A percentile compares a stretch with the other conserved stretches of the same genome.
Evolutionary conservation across 1,140 invertebrate species (phyloP).

Genomic region (Acyrthosiphon pisum): DNA sequence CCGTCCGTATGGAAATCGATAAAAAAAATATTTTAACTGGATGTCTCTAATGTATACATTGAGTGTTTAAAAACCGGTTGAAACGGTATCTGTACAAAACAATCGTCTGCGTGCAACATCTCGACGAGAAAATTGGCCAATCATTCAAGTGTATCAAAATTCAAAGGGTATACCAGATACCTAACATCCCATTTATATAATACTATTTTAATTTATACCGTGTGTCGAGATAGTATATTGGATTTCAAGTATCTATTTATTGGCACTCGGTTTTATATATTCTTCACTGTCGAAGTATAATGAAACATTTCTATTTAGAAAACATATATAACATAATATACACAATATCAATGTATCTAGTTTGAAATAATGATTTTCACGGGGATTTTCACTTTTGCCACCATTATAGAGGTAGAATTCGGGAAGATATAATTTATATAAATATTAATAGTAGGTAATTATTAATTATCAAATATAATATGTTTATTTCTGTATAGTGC

Average conservation of each 20-base stretch:
- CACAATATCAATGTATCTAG: background rate
- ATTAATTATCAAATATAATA: background rate
- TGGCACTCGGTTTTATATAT: background rate
- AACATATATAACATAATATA: background rate
- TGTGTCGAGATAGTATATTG: background rate
- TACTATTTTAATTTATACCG: background rate
- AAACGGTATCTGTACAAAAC: conserved; percentile 42
- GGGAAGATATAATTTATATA: background rate
- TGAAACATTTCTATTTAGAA: background rate
- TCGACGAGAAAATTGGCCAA: conserved; percentile 46
- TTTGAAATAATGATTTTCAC: background rate
- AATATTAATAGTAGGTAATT: background rate
- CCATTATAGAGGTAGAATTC: background rate
- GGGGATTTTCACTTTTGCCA: background rate
- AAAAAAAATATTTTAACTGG: background rate
- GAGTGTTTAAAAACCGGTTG: conserved; percentile 46
- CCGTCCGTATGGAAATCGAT: background rate
- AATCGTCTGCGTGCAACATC: conserved; percentile 36
- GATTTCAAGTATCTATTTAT: background rate
- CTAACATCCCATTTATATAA: conserved; percentile 4
- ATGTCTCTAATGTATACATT: background rate
- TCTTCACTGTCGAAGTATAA: background rate
- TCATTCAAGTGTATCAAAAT: conserved; percentile 41
- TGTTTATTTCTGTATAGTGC: background rate
- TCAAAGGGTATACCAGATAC: conserved; percentile 9